phyloP scores from a whole-genome alignment of 2,113 vertebrate species.

The Scopus umbretta region DNA sequence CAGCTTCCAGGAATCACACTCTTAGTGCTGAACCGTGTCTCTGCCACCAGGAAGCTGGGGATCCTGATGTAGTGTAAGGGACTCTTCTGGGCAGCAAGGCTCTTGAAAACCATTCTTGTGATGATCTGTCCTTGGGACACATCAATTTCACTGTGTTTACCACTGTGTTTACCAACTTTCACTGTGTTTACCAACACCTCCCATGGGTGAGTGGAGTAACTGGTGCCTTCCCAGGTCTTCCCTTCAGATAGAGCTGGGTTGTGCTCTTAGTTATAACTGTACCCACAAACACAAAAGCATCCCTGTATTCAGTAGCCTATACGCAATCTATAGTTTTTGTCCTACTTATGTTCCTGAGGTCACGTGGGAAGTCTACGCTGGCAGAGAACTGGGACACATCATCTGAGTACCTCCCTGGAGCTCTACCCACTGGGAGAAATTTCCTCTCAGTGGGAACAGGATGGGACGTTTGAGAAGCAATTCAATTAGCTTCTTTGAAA shows the following conservation, averaged over 20 bases:
- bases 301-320: not conserved
- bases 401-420: not conserved
- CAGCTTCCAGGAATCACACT: not conserved
- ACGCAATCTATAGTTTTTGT: not conserved
- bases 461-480: not conserved
- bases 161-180: not conserved
- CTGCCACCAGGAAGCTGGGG: not conserved
- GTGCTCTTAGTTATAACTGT: not conserved
- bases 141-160: not conserved
- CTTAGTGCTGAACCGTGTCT: not conserved
- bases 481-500: not conserved
- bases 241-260: not conserved
- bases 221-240: not conserved
- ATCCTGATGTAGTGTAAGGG: not conserved
- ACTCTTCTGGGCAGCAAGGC: not conserved
- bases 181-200: not conserved
- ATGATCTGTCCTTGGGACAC: not conserved
- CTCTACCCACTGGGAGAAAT: not conserved
- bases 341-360: not conserved
- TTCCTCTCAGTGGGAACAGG: not conserved
- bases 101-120: not conserved
- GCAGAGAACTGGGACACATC: not conserved
- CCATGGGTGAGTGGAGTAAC: not conserved
- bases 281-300: not conserved
- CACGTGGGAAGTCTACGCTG: not conserved